These are phyloP conservation scores for Pleuronectes platessa DNA, from an alignment of 2,113 vertebrate species.

Conservation along the genomic window DNA sequence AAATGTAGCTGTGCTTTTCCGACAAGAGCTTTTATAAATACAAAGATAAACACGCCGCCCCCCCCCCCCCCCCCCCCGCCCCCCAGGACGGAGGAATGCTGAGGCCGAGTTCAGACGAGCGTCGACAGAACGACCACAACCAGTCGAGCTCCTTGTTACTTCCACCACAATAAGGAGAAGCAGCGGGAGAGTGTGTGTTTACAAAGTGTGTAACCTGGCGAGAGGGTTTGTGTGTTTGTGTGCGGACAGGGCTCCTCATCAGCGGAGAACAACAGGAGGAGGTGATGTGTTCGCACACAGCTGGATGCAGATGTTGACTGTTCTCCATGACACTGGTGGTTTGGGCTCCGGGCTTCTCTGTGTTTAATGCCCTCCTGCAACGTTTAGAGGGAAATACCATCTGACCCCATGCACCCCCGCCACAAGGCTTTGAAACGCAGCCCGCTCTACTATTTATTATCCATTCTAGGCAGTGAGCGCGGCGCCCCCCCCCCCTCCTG, in stretches of 20 bases:
- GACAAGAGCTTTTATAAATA: conserved; percentile 44
- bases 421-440: conserved; percentile 55
- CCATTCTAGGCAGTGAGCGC: conserved; percentile 43
- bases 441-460: conserved; percentile 58
- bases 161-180: background rate
- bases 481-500: conserved; percentile 2
- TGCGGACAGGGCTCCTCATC: no score
- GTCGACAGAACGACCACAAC: conserved; percentile 26
- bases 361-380: conserved; percentile 43
- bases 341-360: conserved; percentile 40
- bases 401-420: conserved; percentile 48
- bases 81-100: conserved; percentile 45
- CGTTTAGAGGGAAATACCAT: conserved; percentile 69
- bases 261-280: background rate
- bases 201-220: background rate
- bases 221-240: no score
- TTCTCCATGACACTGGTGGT: conserved; percentile 44
- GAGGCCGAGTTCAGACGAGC: conserved; percentile 4
- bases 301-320: conserved; percentile 41
- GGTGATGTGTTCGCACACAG: background rate
- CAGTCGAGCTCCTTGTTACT: background rate
- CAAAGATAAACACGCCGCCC: conserved; percentile 40
- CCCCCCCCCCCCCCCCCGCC: conserved; percentile 18
- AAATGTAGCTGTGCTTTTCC: conserved; percentile 27
- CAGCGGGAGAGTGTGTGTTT: background rate